Evolutionary conservation across 2,888 invertebrate species (phyloP), one percentile per base, ranked within the genome.

Genomic region (Temnothorax rugatulus): DNA sequence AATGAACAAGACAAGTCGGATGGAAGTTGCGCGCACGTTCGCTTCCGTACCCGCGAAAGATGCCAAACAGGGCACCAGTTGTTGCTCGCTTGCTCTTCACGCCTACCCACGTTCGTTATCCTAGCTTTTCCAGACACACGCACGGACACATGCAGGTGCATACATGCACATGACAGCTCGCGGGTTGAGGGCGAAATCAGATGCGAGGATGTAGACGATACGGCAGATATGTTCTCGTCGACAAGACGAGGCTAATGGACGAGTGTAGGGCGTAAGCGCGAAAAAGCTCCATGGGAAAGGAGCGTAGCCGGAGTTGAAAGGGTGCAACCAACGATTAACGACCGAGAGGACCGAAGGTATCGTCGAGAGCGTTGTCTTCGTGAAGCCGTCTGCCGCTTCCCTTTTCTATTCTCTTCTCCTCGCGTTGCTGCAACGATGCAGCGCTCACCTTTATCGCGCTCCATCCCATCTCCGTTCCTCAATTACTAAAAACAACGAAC

Each of bases 311-410:
- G 25, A 13, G 38, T 73, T 92, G 93, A 93, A 93, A 93, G 91
- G 92, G 92, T 92, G 93, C 93, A 93, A 91, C 92, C 91, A 92
- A 92, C 93, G 93, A 93, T 93, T 93, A 93, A 93, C 92, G 92
- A 91, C 91, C 73, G 92, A 89, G 89, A 87, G 87, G 77, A 89
- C 86, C 90, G 91, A 91, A 92, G 92, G 91, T 91, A 92, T 92
- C 91, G 88, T 87, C 90, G 87, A 87, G 91, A 90, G 91, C 88
- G 90, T 92, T 91, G 92, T 92, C 92, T 92, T 92, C 90, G 86
- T 85, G 84, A 86, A 74, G 84, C 81, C 75, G 88, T 85, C 84
- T 86, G 74, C 68, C 29, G 73, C 57, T 79, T 57, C 82, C 69
- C 87, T 83, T 66, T 86, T 77, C 76, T 29, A 73, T 73, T 75